Conservation (phyloP, 2,113 vertebrate species). For the Stigmatopora argus region DNA sequence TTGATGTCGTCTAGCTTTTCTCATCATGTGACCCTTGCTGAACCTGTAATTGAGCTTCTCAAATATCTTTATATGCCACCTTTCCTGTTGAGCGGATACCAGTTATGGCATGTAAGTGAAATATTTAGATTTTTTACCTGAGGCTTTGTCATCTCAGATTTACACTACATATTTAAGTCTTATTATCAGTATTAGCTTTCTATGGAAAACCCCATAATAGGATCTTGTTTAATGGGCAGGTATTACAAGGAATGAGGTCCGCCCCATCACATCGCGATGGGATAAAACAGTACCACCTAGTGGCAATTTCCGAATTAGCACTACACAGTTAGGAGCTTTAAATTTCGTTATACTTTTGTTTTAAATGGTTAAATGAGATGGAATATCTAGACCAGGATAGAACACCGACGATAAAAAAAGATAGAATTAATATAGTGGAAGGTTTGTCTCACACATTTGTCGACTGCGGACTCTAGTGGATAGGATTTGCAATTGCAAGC, state of each 20-base stretch:
- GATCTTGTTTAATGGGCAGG: background rate
- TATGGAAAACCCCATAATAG: background rate
- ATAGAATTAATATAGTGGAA: background rate
- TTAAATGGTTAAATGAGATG: background rate
- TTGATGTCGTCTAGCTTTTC: background rate
- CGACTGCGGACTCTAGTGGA: background rate
- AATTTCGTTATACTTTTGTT: background rate
- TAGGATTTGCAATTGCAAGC: no score
- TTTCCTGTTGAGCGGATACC: constrained; percentile 14
- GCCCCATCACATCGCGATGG: background rate
- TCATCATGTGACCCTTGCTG: background rate
- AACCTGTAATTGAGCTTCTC: constrained; percentile 13
- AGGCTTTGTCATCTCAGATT: background rate
- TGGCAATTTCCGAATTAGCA: background rate
- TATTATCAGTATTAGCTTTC: background rate
- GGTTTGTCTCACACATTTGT: background rate
- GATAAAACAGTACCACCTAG: constrained; percentile 42
- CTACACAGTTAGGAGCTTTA: background rate
- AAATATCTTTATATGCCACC: constrained; percentile 9
- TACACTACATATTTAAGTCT: background rate
- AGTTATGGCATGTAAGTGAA: constrained; percentile 9
- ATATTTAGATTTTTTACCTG: background rate
- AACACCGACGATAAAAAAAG: background rate
- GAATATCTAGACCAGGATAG: background rate
- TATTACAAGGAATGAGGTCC: background rate